Base-by-base conservation (phyloP, 2,113 vertebrate genomes). In the Cyanoramphus novaezelandiae region DNA sequence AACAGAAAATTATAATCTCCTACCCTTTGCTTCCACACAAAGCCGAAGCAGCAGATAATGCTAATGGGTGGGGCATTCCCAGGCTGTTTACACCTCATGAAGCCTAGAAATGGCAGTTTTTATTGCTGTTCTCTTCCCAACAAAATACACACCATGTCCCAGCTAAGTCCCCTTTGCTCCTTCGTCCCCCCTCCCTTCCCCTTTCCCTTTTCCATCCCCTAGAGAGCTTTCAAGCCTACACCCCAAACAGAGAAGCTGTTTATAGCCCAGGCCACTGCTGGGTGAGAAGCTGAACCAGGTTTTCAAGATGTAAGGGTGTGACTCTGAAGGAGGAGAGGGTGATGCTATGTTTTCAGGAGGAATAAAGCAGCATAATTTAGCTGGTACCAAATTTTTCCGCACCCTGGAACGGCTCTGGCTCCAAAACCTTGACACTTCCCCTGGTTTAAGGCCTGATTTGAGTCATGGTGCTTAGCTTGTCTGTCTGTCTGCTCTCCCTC, bases 141-240 rank as follows among this genome's bases (percentile, higher is more conserved):
- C 24, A n/a, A 27, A 77, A 11, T 5, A 4, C 1, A 4, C 35
- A 2, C 39, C 1, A 0, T 11, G 16, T 4, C 29, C 44, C 82
- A 75, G n/a, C 55, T 18, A 0, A 31, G 24, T 29, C 8, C 35
- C 18, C n/a, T 29, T 6, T 11, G n/a, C n/a, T 68, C 69, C 69
- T 33, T n/a, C 18, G 74, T 37, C 2, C 17, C 11, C 11, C 4
- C 9, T 41, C 46, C 31, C 62, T n/a, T 27, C 28, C 37, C 20
- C 64, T 31, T 63, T 62, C 21, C 35, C 17, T 8, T 67, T 7
- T 12, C 43, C 41, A 17, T 28, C 11, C 8, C 57, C 44, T 27
- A 1, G 16, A 9, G 75, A 63, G 29, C 74, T 71, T 19, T 82
- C 75, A 11, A 57, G 43, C 29, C 59, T 0, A 10, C 55, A 68